phyloP scores from a whole-genome alignment of 2,888 invertebrate species.

The Tupiocoris notatus region DNA sequence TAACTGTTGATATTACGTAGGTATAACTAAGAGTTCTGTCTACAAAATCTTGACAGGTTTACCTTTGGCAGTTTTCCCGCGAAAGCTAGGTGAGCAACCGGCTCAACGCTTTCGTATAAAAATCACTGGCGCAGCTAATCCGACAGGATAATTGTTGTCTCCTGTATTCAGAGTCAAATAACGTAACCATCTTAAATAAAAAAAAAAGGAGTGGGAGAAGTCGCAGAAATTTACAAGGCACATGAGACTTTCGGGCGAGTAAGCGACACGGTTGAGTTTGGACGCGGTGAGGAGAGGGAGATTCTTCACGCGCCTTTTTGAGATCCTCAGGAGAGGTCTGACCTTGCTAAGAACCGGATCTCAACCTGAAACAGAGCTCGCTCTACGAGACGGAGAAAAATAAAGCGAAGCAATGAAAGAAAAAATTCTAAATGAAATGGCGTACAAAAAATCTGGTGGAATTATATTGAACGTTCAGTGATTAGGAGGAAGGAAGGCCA shows the following conservation, averaged over 20 bases:
- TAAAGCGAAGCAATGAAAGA: neutral
- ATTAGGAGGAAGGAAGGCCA: neutral
- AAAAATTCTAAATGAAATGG: neutral
- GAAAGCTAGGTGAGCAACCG: too few relatives aligned
- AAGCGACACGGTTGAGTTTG: neutral
- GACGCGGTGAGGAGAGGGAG: neutral
- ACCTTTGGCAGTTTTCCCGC: too few relatives aligned
- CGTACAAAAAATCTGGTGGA: neutral
- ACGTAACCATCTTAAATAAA: neutral
- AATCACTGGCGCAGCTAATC: too few relatives aligned
- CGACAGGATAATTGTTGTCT: too few relatives aligned
- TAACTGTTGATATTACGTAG: too few relatives aligned
- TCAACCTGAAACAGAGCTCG: neutral
- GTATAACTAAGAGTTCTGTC: too few relatives aligned
- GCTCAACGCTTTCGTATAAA: too few relatives aligned
- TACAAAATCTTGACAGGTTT: too few relatives aligned
- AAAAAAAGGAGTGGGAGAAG: neutral
- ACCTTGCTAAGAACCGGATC: slow-evolving; percentile 11
- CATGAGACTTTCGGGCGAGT: neutral
- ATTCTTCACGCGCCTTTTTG: slow-evolving; percentile 1
- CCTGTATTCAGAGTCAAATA: neutral
- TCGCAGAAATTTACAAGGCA: neutral
- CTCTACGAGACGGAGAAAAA: neutral
- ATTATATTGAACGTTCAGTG: neutral
- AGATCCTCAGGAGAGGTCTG: neutral